A percentile compares a stretch with the other conserved stretches of the same genome.
Evolutionary conservation across 2,888 invertebrate species (phyloP).

Genomic region (Bursaphelenchus okinawaensis): DNA sequence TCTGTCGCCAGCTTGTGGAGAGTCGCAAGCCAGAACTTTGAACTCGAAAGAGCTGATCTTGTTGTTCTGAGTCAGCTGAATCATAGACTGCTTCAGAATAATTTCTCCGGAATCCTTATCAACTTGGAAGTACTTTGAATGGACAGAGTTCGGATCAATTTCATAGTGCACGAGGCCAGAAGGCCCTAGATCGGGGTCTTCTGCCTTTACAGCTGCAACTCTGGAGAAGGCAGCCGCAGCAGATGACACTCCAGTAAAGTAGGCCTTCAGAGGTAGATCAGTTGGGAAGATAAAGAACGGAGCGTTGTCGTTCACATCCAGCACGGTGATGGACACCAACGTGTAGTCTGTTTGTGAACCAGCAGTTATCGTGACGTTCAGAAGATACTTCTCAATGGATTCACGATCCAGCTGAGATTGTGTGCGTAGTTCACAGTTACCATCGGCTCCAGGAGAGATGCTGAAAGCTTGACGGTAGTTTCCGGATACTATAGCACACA

Average conservation of each 20-base stretch:
- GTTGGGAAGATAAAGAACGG: slow-evolving; percentile 72
- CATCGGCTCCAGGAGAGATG: slow-evolving; percentile 45
- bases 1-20: slow-evolving; percentile 33
- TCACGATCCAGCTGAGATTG: slow-evolving; percentile 54
- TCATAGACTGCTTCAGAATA: slow-evolving; percentile 45
- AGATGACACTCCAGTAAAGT: slow-evolving; percentile 50
- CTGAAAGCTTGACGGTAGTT: slow-evolving; percentile 41
- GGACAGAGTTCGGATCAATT: slow-evolving; percentile 59
- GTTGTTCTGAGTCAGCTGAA: slow-evolving; percentile 37
- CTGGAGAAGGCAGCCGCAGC: slow-evolving; percentile 40
- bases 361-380: slow-evolving; percentile 54
- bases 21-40: slow-evolving; percentile 16
- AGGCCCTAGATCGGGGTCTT: slow-evolving; percentile 76
- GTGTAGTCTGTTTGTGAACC: slow-evolving; percentile 47
- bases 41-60: slow-evolving; percentile 43
- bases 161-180: slow-evolving; percentile 77
- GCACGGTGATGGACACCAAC: slow-evolving; percentile 45
- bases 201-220: slow-evolving; percentile 63
- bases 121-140: slow-evolving; percentile 52
- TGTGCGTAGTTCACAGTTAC: slow-evolving; percentile 48
- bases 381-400: slow-evolving; percentile 50
- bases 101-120: slow-evolving; percentile 43
- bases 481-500: slow-evolving; percentile 52
- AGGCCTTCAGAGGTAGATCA: slow-evolving; percentile 37
- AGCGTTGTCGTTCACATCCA: slow-evolving; percentile 86